These are phyloP conservation scores for Prunella fulvescens DNA, from an alignment of 2,113 vertebrate species.

Conservation along the genomic window DNA sequence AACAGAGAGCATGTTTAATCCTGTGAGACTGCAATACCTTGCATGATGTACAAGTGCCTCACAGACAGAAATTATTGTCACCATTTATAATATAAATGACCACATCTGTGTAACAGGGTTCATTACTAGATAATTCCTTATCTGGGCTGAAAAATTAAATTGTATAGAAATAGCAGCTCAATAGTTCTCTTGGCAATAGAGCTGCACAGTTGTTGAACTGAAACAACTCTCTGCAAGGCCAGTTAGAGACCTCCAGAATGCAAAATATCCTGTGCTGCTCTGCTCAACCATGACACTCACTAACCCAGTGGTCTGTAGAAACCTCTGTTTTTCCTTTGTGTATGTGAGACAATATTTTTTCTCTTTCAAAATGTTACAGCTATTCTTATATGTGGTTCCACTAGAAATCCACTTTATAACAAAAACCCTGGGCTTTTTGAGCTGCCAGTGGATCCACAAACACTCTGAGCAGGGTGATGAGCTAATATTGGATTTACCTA, in stretches of 20 bases:
- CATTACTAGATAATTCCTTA: background rate
- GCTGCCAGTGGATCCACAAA: background rate
- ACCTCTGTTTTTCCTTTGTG: background rate
- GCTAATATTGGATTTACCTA: background rate
- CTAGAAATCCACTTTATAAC: background rate
- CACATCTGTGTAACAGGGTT: background rate
- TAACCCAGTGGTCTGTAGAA: background rate
- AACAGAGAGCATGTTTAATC: background rate
- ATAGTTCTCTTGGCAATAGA: background rate
- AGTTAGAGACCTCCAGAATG: background rate
- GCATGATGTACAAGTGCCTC: background rate
- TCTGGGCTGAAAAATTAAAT: constrained; percentile 23
- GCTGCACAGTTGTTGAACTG: background rate
- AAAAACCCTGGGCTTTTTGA: background rate
- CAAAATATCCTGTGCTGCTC: background rate
- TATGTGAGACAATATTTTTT: background rate
- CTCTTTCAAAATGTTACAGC: background rate
- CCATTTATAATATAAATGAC: constrained; percentile 35
- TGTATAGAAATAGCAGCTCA: background rate
- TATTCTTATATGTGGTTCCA: background rate
- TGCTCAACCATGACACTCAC: background rate
- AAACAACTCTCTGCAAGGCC: background rate
- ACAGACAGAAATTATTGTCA: background rate
- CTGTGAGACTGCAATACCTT: background rate
- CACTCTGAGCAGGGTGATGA: background rate